Percentiles rank a stretch among this genome's conserved stretches.
Evolutionary conservation across 2,797 vertebrate genomes (phyloP).

Genomic region (Danio albolineatus): DNA sequence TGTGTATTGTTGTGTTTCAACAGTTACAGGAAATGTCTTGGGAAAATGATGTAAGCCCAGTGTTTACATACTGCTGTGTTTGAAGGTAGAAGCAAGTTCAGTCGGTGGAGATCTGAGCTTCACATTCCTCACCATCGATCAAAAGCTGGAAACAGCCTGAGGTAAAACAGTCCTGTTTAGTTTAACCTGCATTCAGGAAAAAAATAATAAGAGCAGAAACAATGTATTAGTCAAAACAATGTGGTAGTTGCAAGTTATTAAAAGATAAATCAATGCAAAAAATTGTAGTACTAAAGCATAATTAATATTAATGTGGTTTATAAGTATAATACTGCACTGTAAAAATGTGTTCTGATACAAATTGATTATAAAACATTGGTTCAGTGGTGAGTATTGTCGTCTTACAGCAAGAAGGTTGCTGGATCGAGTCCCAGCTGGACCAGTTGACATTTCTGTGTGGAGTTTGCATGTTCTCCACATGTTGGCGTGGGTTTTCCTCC

Average conservation of each 20-base stretch:
- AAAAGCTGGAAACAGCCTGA: slow-evolving; percentile 44
- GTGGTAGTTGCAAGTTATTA: neutral
- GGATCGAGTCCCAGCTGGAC: too few species aligned
- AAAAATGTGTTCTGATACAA: too few species aligned
- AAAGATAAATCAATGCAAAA: slow-evolving; percentile 1
- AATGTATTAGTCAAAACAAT: too few species aligned
- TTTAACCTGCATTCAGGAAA: slow-evolving; percentile 17
- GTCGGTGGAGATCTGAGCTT: slow-evolving; percentile 41
- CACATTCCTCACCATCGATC: slow-evolving; percentile 48
- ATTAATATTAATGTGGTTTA: too few species aligned
- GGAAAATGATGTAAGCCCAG: neutral
- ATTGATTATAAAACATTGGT: too few species aligned
- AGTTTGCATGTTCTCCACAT: too few species aligned
- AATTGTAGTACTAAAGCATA: too few species aligned
- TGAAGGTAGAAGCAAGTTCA: slow-evolving; percentile 25
- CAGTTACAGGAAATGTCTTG: neutral
- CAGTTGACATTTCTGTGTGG: too few species aligned
- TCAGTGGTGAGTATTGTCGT: too few species aligned
- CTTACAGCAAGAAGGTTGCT: too few species aligned
- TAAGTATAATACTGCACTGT: too few species aligned
- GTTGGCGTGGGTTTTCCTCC: too few species aligned
- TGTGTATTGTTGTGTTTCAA: neutral
- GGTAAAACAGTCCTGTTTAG: slow-evolving; percentile 47
- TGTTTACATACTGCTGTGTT: neutral
- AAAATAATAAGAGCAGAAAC: slow-evolving; percentile 26